These are phyloP conservation scores for Cosmopolites sordidus DNA, from an alignment of 2,888 invertebrate species.

Conservation along the genomic window DNA sequence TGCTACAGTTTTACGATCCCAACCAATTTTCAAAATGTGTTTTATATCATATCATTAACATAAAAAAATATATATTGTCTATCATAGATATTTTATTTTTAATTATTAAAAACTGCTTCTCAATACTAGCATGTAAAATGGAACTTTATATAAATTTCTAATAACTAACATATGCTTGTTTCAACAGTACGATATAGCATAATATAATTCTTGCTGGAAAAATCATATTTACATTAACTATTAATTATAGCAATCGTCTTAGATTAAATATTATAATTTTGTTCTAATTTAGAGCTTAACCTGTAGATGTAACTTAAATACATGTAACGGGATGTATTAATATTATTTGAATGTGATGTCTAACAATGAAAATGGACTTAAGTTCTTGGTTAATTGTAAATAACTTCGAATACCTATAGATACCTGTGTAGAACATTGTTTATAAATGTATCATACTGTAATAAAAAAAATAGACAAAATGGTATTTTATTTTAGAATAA, in stretches of 20 bases:
- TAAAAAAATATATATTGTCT: neutral
- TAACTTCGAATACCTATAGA: conserved; percentile 8
- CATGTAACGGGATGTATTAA: neutral
- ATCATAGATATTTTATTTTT: too few relatives aligned
- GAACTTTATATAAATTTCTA: too few relatives aligned
- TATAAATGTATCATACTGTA: conserved; percentile 23
- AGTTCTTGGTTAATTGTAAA: conserved; percentile 17
- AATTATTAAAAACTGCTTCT: too few relatives aligned
- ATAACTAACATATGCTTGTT: too few relatives aligned
- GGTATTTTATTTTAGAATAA: neutral
- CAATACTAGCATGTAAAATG: too few relatives aligned
- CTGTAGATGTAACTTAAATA: conserved; percentile 5
- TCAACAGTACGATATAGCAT: too few relatives aligned
- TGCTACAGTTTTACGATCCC: too few relatives aligned
- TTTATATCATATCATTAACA: conserved; percentile 1
- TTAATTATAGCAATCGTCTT: too few relatives aligned
- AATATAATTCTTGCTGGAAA: too few relatives aligned
- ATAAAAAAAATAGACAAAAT: conserved; percentile 16
- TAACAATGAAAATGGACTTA: conserved; percentile 11
- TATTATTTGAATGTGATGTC: conserved; percentile 14
- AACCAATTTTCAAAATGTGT: neutral
- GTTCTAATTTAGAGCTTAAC: too few relatives aligned
- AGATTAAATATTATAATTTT: too few relatives aligned
- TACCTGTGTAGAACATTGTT: conserved; percentile 21
- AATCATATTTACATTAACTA: too few relatives aligned